Evolutionary conservation across 2,888 invertebrate species (phyloP), one percentile per base, ranked within the genome.

Genomic region (Drosophila maculinotata): DNA sequence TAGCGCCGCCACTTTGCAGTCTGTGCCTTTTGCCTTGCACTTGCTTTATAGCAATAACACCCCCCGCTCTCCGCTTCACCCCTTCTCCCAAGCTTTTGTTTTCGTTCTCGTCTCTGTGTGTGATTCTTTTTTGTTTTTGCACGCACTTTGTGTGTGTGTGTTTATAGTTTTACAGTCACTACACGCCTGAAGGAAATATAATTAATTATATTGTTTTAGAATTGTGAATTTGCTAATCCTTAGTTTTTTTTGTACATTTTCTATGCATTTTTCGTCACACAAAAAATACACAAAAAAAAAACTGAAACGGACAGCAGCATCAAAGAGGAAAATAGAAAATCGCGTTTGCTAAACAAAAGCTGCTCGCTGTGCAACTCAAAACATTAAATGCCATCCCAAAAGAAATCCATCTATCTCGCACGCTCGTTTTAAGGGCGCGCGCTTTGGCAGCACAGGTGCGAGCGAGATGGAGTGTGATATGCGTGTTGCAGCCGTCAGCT

Each of bases 1-100:
- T 86, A 86, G 87, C 79, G 83, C 78, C 87, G 88, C 88, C 87
- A 84, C 83, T 84, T 88, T 84, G 83, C 84, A 80, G 84, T 76
- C 78, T 85, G 80, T 84, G 84, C 75, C 57, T 60, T 85, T 78
- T 84, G 84, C 75, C 57, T 60, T 62, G 83, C 80, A 82, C 87
- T n/a, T 70, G 73, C 87, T 63, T 48, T 38, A 60, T n/a, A 74
- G 80, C 77, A 81, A 84, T 63, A 82, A 65, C 72, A 60, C 76
- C 72, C 57, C 76, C 65, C 56, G 41, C 39, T 51, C 36, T 42
- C 63, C 69, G 20, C 28, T 44, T n/a, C 33, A 17, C 53, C 44
- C 17, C 41, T 26, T 44, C 41, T 35, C 47, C 30, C 59, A 48
- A 14, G 54, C 56, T 69, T 42, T 49, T 67, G 60, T 51, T 53